Percentiles rank a stretch among this genome's conserved stretches.
Conservation (phyloP, 37 sponge, comb jelly and placozoan genomes). For the Aphrocallistes beatrix region DNA sequence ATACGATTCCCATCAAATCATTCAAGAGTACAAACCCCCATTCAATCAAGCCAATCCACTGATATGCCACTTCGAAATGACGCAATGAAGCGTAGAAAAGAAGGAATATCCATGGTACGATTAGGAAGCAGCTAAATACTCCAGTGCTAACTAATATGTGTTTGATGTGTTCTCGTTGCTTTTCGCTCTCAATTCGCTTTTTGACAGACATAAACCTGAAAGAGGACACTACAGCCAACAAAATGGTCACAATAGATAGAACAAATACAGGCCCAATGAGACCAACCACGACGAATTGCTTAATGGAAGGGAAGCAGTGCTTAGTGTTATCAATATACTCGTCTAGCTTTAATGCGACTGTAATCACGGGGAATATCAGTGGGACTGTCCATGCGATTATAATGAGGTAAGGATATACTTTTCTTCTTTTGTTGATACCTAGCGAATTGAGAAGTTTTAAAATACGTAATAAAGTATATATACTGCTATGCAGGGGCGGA, state of each 20-base stretch:
- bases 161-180: not conserved
- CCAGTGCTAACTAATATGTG: not conserved
- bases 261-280: not conserved
- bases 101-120: not conserved
- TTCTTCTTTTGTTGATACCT: not conserved
- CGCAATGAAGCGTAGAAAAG: not conserved
- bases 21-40: not conserved
- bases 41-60: not conserved
- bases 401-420: not conserved
- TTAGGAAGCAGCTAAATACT: not conserved
- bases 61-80: too few relatives aligned
- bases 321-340: not conserved
- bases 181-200: not conserved
- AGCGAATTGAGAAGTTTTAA: not conserved
- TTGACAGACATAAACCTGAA: not conserved
- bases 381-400: not conserved
- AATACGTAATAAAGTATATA: too few relatives aligned
- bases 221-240: not conserved
- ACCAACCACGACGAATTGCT: not conserved
- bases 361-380: not conserved
- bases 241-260: not conserved
- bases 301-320: not conserved
- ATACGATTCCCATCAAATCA: not conserved
- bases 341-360: not conserved
- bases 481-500: too few relatives aligned